A percentile compares a stretch with the other conserved stretches of the same genome.
Evolutionary conservation across 2,797 vertebrate genomes (phyloP).

Genomic region (Peromyscus eremicus): DNA sequence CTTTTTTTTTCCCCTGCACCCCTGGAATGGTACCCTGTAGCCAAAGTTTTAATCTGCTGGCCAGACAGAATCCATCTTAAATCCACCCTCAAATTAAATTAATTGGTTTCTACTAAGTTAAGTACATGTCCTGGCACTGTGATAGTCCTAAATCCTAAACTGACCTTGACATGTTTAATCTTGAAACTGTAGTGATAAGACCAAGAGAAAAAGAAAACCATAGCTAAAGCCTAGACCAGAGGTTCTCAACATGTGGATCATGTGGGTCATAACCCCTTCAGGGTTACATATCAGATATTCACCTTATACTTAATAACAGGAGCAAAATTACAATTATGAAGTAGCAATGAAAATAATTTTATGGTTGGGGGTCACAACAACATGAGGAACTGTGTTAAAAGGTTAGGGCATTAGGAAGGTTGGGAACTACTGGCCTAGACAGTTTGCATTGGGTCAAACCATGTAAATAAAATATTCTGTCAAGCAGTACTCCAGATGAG

Average conservation of each 20-base stretch:
- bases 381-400: too few species aligned
- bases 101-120: conserved; percentile 6
- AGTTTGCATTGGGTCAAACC: not conserved
- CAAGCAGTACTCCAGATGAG: not conserved
- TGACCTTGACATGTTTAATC: not conserved
- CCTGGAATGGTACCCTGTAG: not conserved
- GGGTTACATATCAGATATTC: not conserved
- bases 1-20: not conserved
- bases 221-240: not conserved
- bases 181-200: not conserved
- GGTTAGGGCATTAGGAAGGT: not conserved
- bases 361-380: not conserved
- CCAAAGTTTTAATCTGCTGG: not conserved
- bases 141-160: not conserved
- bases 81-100: not conserved
- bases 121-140: not conserved
- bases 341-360: not conserved
- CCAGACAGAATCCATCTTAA: conserved; percentile 24
- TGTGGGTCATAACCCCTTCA: too few species aligned
- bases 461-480: not conserved
- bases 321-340: not conserved
- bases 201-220: not conserved
- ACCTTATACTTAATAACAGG: not conserved
- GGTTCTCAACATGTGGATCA: too few species aligned
- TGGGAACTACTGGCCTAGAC: not conserved